Base-by-base conservation (phyloP, 2,888 invertebrate species). In the Fragum sueziense region DNA sequence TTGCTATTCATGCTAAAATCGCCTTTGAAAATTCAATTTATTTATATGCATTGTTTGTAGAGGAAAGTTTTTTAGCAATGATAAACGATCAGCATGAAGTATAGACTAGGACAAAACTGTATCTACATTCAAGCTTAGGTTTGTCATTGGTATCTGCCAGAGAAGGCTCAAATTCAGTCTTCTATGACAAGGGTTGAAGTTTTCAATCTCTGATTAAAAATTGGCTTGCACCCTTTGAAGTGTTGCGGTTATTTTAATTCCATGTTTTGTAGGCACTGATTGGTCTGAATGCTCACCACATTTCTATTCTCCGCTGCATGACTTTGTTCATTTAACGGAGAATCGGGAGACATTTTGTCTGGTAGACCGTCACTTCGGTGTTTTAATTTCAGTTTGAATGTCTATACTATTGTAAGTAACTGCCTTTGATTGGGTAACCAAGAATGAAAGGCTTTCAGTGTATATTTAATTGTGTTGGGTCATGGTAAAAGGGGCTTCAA, bases 371-470 rank as follows among this genome's bases (percentile, higher is more conserved):
- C 41, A 65, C 41, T 65, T 65, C 25, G 41, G 41, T 25, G 65
- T 65, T 41, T n/a, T 65, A 65, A 65, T 65, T 65, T 65, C 65
- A 65, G 65, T 65, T 65, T 65, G 65, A 65, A 65, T 65, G 65
- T 41, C 65, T 34, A 37, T 25, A 11, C 20, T 34, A 34, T 41
- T 34, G 34, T 65, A 65, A 25, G 41, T 65, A 65, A 37, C 37
- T 34, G 25, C 41, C n/a, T 25, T 22, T 65, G 65, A 65, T 65
- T 65, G 65, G 65, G 37, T 3, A 25, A 61, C 61, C 6, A 7
- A 29, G 17, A 25, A 57, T 27, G 27, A 57, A 11, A 25, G 57
- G 57, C 57, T 27, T 57, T 57, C 57, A 57, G 57, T 57, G 37
- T 37, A 14, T 37, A 37, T 37, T 37, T 37, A n/a, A n/a, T n/a